These are phyloP conservation scores for Dunckerocampus dactyliophorus DNA, from an alignment of 2,113 vertebrate species.

Conservation along the genomic window DNA sequence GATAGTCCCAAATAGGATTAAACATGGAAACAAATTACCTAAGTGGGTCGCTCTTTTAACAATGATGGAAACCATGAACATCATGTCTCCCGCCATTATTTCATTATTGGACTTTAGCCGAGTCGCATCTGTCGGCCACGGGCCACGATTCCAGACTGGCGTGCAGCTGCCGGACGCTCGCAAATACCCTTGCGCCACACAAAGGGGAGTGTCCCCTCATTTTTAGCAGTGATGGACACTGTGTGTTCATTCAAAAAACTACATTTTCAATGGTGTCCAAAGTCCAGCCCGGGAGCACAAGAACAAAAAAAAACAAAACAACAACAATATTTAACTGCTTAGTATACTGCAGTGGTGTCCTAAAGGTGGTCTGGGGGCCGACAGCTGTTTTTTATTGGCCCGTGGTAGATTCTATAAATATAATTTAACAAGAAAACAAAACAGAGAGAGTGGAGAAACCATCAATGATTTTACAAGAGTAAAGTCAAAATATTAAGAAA, in stretches of 20 bases:
- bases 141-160: slow-evolving; percentile 58
- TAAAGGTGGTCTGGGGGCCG: too few species aligned
- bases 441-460: too few species aligned
- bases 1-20: slow-evolving; percentile 79
- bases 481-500: too few species aligned
- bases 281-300: too few species aligned
- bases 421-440: too few species aligned
- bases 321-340: too few species aligned
- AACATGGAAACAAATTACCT: slow-evolving; percentile 79
- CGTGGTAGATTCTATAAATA: too few species aligned
- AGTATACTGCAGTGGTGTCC: too few species aligned
- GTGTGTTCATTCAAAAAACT: slow-evolving; percentile 19
- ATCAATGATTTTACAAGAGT: too few species aligned
- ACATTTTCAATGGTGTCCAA: too few species aligned
- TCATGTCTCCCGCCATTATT: slow-evolving; percentile 74
- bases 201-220: slow-evolving; percentile 36
- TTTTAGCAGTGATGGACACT: background rate
- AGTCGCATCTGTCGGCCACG: slow-evolving; percentile 64
- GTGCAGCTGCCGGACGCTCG: slow-evolving; percentile 59
- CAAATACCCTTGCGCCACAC: slow-evolving; percentile 36
- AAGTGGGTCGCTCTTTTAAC: slow-evolving; percentile 79
- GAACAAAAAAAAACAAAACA: too few species aligned
- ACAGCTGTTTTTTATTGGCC: too few species aligned
- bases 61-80: slow-evolving; percentile 77
- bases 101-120: slow-evolving; percentile 66